Evolutionary conservation across 2,797 vertebrate genomes (phyloP).

Genomic region (Falco columbarius): DNA sequence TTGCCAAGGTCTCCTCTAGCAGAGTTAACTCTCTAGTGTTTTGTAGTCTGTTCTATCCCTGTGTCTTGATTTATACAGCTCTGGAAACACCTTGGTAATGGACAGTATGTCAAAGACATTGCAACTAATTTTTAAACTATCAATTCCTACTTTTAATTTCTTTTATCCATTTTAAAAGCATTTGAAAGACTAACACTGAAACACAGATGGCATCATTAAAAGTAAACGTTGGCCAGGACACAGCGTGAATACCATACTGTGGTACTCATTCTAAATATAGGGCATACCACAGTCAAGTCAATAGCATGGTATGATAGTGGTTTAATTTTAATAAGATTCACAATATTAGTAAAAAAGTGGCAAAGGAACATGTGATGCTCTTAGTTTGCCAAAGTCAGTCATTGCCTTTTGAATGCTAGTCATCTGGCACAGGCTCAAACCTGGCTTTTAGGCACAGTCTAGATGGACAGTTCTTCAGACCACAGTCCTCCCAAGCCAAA

Average conservation of each 20-base stretch:
- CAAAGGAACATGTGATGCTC: background rate
- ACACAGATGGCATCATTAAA: background rate
- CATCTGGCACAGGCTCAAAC: background rate
- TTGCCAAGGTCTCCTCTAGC: background rate
- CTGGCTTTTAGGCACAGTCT: background rate
- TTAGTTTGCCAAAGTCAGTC: background rate
- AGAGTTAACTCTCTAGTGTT: background rate
- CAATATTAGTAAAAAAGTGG: background rate
- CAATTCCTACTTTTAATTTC: background rate
- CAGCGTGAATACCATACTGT: conserved; percentile 30
- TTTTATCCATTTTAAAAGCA: background rate
- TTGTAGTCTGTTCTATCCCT: background rate
- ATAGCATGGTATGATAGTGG: conserved; percentile 1
- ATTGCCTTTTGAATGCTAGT: background rate
- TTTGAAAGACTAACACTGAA: background rate
- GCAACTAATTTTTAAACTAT: background rate
- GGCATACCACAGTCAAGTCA: background rate
- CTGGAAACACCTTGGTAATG: background rate
- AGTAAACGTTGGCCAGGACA: conserved; percentile 23
- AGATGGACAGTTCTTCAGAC: background rate
- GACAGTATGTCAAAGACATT: background rate
- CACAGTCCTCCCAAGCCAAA: background rate
- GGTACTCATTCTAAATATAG: conserved; percentile 32
- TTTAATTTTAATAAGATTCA: conserved; percentile 48
- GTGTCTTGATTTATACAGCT: background rate